phyloP scores from a whole-genome alignment of 2,888 invertebrate species.

The Eurois occulta region DNA sequence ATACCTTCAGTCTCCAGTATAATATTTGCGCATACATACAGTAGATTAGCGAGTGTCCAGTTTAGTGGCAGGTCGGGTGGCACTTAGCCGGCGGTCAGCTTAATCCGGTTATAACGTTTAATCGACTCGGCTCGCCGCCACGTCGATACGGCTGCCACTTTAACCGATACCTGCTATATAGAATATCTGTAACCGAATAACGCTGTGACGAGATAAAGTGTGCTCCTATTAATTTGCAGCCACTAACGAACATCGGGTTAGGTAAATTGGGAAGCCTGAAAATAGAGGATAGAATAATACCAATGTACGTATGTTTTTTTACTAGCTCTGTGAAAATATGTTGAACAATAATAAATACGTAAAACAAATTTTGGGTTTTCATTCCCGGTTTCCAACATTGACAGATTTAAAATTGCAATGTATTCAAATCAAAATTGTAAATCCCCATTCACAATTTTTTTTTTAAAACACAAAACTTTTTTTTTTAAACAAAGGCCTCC shows the following conservation, averaged over 20 bases:
- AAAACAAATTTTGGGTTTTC: background rate
- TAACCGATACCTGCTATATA: conserved; percentile 67
- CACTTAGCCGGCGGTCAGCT: conserved; percentile 85
- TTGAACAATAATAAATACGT: background rate
- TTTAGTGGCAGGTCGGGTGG: conserved; percentile 74
- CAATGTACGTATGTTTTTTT: background rate
- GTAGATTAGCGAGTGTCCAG: conserved; percentile 76
- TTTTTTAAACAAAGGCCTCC: no score
- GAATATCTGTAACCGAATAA: conserved; percentile 60
- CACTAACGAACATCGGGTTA: conserved; percentile 46
- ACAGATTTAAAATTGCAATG: background rate
- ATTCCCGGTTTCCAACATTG: background rate
- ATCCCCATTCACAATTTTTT: no score
- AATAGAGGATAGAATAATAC: conserved; percentile 12
- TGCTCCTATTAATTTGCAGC: conserved; percentile 50
- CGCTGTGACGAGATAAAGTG: conserved; percentile 56
- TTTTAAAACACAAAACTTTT: no score
- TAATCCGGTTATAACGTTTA: conserved; percentile 86
- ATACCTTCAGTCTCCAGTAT: conserved; percentile 23
- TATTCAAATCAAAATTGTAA: background rate
- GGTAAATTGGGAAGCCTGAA: conserved; percentile 35
- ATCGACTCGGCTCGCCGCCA: conserved; percentile 81
- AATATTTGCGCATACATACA: conserved; percentile 50
- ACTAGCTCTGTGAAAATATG: background rate
- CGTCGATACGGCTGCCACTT: conserved; percentile 75